Percentiles rank a stretch among this genome's conserved stretches.
phyloP scores from a whole-genome alignment of 1,140 invertebrate genomes.

The Wiebesia pumilae region DNA sequence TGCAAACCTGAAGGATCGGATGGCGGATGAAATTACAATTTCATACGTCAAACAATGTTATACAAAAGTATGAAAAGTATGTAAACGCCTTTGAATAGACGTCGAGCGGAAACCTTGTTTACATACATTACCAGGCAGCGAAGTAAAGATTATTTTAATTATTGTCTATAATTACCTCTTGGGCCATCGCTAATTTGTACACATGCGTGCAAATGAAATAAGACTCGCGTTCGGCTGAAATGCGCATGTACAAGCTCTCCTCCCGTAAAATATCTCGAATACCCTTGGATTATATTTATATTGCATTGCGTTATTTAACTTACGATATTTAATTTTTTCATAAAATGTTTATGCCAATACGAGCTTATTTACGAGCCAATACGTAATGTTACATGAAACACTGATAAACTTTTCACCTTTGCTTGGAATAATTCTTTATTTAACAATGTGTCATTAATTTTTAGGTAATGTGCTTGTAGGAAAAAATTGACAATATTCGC shows the following conservation, averaged over 20 bases:
- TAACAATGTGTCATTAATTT: not conserved
- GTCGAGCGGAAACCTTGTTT: not conserved
- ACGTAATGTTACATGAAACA: not conserved
- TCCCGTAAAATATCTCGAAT: not conserved
- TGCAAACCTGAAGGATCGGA: conserved; percentile 18
- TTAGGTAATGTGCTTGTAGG: not conserved
- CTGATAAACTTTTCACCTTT: not conserved
- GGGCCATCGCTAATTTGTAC: not conserved
- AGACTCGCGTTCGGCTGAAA: not conserved
- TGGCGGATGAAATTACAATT: conserved; percentile 30
- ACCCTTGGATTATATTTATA: not conserved
- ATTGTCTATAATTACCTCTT: not conserved
- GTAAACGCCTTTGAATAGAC: not conserved
- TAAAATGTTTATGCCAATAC: not conserved
- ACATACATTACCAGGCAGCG: not conserved
- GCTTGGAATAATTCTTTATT: not conserved
- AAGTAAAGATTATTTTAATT: not conserved
- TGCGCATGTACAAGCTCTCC: not conserved
- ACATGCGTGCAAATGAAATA: not conserved
- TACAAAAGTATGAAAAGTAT: conserved; percentile 1
- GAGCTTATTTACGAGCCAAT: not conserved
- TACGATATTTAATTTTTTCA: not conserved
- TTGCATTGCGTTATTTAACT: not conserved
- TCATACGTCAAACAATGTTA: conserved; percentile 3
- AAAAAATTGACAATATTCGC: not conserved